Evolutionary conservation across 2,888 invertebrate genomes (phyloP), one percentile per base, ranked within the genome.

Genomic region (Tholera decimalis): DNA sequence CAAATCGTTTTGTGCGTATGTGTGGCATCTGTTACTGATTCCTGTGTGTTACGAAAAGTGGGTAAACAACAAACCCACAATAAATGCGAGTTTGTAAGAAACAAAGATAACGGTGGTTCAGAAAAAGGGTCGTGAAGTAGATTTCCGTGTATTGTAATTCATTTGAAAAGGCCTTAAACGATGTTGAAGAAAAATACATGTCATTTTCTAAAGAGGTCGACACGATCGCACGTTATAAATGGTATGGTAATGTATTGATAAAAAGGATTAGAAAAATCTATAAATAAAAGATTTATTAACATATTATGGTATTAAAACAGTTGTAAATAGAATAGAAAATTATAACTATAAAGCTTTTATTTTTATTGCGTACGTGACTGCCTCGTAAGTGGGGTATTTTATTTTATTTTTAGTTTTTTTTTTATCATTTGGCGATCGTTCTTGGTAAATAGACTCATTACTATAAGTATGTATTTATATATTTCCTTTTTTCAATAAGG

Each of bases 101-200:
- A n/a, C n/a, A 51, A 26, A 0, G 20, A 43, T 24, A 55, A 37
- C 18, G 6, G n/a, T 20, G 6, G n/a, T 15, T 50, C 30, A 20
- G 6, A 18, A 39, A 43, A 69, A 46, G n/a, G 69, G 24, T 35
- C 26, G 18, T 18, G 5, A n/a, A 35, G 33, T 18, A 22, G 28
- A n/a, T 71, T 43, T 8, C 13, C 13, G 9, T 64, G 59, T 37
- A 46, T 46, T 69, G 44, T 39, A 37, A 30, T 30, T 18, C 11
- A 44, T 54, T 35, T 68, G 35, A 67, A 43, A 18, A 11, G n/a
- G 1, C 1, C 2, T 18, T 44, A 3, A 30, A 24, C 24, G 4
- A 4, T 7, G 43, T 1, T 18, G 6, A 24, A 44, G 30, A 33
- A 56, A 51, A 51, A 43, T 35, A 22, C 9, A 11, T 26, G 30